phyloP scores from a whole-genome alignment of 2,797 vertebrate species.

The Spatula clypeata region DNA sequence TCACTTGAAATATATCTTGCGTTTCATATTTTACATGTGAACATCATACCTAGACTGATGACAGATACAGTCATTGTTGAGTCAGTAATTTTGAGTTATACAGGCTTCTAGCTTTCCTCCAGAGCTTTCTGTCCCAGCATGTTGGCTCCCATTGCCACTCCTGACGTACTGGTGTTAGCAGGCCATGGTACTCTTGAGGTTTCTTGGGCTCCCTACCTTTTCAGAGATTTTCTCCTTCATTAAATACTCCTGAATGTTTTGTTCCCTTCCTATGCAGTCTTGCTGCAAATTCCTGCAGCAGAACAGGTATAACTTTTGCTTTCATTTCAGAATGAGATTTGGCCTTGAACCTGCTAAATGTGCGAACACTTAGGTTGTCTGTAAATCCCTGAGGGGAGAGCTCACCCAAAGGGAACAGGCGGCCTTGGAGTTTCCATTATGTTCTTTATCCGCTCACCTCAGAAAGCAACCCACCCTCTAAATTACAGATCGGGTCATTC shows the following conservation, averaged over 20 bases:
- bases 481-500: not conserved
- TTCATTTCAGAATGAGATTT: not conserved
- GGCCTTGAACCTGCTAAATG: not conserved
- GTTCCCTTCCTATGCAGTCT: not conserved
- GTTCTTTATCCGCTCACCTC: not conserved
- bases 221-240: not conserved
- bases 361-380: not conserved
- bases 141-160: not conserved
- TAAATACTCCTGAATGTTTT: not conserved
- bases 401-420: not conserved
- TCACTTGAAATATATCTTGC: not conserved
- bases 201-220: rapidly evolving
- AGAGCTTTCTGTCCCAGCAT: rapidly evolving
- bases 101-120: not conserved
- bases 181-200: not conserved
- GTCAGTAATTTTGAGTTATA: not conserved
- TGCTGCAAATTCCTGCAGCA: not conserved
- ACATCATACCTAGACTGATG: not conserved
- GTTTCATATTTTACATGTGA: not conserved
- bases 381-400: not conserved
- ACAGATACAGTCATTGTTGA: not conserved
- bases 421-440: constrained; percentile 5
- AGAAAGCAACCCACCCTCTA: not conserved
- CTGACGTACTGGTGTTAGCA: not conserved
- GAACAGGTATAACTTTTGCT: not conserved